Percentiles rank a stretch among this genome's conserved stretches.
Evolutionary conservation across 2,888 invertebrate genomes (phyloP).

Genomic region (Meliscaeva auricollis): DNA sequence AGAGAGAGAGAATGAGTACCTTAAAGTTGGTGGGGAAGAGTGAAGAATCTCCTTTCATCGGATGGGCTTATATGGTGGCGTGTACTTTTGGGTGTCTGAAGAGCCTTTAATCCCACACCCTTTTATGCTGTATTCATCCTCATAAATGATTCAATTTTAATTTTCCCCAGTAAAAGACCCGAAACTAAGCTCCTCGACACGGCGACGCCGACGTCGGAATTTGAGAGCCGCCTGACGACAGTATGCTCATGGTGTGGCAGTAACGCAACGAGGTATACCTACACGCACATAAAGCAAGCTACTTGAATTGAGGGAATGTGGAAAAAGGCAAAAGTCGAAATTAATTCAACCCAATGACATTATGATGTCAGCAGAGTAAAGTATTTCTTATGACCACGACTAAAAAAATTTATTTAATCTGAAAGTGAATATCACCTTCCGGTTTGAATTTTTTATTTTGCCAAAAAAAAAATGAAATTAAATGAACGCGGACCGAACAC

Average conservation of each 20-base stretch:
- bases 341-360: conserved; percentile 58
- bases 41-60: not conserved
- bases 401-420: conserved; percentile 40
- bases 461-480: conserved; percentile 25
- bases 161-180: conserved; percentile 69
- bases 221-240: not conserved
- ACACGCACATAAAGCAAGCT: conserved; percentile 50
- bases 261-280: not conserved
- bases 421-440: conserved; percentile 17
- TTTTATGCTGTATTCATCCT: conserved; percentile 66
- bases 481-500: conserved; percentile 47
- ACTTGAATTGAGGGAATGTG: conserved; percentile 26
- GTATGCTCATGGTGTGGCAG: not conserved
- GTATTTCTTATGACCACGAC: conserved; percentile 53
- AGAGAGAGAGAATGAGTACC: no score
- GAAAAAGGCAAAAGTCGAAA: conserved; percentile 17
- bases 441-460: conserved; percentile 18
- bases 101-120: conserved; percentile 61
- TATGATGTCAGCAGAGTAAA: conserved; percentile 33
- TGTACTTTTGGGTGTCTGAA: conserved; percentile 30
- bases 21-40: not conserved
- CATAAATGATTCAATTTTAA: conserved; percentile 76
- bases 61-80: not conserved
- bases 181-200: conserved; percentile 56
- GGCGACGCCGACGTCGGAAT: conserved; percentile 3